Evolutionary conservation across 1,140 invertebrate genomes (phyloP).

Genomic region (Solen grandis): DNA sequence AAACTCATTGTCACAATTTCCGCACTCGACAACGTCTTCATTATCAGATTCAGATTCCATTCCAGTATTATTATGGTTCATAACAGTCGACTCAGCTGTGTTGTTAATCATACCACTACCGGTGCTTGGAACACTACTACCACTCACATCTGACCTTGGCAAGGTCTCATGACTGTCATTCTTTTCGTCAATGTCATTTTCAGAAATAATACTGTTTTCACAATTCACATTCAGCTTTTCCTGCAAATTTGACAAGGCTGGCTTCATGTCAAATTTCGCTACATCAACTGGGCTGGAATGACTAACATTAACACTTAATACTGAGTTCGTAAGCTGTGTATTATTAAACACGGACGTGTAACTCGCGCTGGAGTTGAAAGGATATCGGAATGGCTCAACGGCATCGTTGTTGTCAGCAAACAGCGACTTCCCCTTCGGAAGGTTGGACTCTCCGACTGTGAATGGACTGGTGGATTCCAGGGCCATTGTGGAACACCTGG

Average conservation of each 20-base stretch:
- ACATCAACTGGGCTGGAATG: conserved; percentile 46
- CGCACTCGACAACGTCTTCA: conserved; percentile 74
- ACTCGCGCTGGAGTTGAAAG: conserved; percentile 14
- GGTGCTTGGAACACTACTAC: conserved; percentile 14
- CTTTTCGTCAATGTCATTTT: conserved; percentile 21
- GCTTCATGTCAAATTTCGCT: conserved; percentile 16
- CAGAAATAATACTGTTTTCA: conserved; percentile 6
- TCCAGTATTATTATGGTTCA: not conserved
- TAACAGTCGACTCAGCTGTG: not conserved
- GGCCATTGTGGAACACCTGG: too few species aligned
- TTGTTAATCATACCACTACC: not conserved
- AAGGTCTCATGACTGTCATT: conserved; percentile 9
- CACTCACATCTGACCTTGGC: conserved; percentile 13
- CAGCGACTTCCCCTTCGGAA: conserved; percentile 35
- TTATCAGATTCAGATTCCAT: conserved; percentile 53
- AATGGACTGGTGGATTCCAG: conserved; percentile 47
- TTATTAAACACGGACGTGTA: conserved; percentile 8
- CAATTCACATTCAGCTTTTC: conserved; percentile 17
- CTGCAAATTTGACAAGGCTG: conserved; percentile 19
- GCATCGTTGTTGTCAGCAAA: conserved; percentile 45
- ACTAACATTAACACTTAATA: conserved; percentile 33
- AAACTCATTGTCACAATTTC: conserved; percentile 72
- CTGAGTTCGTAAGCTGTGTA: conserved; percentile 17
- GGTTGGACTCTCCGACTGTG: not conserved
- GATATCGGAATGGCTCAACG: conserved; percentile 27